These are phyloP conservation scores for Odobenus rosmarus DNA, from an alignment of 2,113 vertebrate genomes.

Conservation along the genomic window DNA sequence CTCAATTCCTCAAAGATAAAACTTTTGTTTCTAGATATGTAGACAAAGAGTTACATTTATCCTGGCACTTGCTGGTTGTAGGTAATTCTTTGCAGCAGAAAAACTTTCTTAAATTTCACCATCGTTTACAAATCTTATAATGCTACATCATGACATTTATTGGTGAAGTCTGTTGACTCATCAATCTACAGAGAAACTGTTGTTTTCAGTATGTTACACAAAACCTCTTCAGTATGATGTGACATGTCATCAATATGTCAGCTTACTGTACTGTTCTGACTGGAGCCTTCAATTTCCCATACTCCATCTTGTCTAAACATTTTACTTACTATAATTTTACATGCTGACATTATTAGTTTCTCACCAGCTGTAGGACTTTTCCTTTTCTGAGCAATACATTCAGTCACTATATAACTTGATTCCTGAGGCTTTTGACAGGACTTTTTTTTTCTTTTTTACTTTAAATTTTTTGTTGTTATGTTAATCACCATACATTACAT, in stretches of 20 bases:
- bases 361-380: not conserved
- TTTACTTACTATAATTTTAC: slow-evolving; percentile 8
- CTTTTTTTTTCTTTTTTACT: not conserved
- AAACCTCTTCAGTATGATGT: not conserved
- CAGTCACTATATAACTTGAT: slow-evolving; percentile 23
- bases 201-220: slow-evolving; percentile 10
- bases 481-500: no score
- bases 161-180: slow-evolving; percentile 45
- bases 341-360: slow-evolving; percentile 42
- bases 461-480: no score
- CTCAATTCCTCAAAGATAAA: not conserved
- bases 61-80: not conserved
- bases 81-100: not conserved
- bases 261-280: not conserved
- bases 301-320: not conserved
- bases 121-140: not conserved
- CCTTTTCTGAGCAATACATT: not conserved
- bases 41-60: not conserved
- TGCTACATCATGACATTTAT: slow-evolving; percentile 16
- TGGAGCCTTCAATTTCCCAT: not conserved
- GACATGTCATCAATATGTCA: not conserved
- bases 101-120: not conserved
- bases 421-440: not conserved
- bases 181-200: not conserved
- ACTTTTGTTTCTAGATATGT: not conserved